Evolutionary conservation across 2,888 invertebrate species (phyloP).

Genomic region (Didymodactylos carnosus): DNA sequence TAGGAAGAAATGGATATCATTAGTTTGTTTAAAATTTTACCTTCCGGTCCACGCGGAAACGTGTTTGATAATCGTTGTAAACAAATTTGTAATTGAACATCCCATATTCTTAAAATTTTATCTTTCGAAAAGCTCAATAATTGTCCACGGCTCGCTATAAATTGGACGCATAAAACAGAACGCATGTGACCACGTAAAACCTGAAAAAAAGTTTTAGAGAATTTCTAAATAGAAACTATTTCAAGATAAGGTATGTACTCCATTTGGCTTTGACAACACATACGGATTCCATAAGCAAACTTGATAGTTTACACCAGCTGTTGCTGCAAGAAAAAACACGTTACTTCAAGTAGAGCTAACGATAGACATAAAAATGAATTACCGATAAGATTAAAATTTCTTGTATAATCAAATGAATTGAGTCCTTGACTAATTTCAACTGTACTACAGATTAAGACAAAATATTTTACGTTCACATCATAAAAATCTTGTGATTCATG

Average conservation of each 20-base stretch:
- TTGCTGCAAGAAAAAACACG: not conserved
- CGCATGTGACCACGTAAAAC: conserved; percentile 34
- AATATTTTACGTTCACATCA: too few species aligned
- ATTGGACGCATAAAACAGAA: conserved; percentile 31
- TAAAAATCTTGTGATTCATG: not conserved
- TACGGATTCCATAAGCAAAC: conserved; percentile 35
- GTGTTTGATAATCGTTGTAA: conserved; percentile 33
- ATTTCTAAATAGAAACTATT: not conserved
- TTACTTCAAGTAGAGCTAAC: too few species aligned
- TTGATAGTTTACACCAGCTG: conserved; percentile 31
- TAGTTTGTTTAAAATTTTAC: too few species aligned
- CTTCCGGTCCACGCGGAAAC: conserved; percentile 33
- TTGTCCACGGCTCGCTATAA: conserved; percentile 28
- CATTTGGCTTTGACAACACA: conserved; percentile 34
- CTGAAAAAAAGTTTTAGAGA: conserved; percentile 16
- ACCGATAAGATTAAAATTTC: conserved; percentile 31
- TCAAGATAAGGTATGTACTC: too few species aligned
- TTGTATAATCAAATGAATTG: conserved; percentile 32
- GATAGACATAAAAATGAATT: too few species aligned
- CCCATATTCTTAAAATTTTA: conserved; percentile 33
- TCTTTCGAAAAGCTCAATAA: conserved; percentile 34
- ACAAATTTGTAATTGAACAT: conserved; percentile 34
- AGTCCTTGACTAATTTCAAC: conserved; percentile 29
- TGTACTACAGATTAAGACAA: not conserved
- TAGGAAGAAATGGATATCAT: too few species aligned